Evolutionary conservation across 2,888 invertebrate genomes (phyloP), one percentile per base, ranked within the genome.

Genomic region (Amphipyra tragopoginis): DNA sequence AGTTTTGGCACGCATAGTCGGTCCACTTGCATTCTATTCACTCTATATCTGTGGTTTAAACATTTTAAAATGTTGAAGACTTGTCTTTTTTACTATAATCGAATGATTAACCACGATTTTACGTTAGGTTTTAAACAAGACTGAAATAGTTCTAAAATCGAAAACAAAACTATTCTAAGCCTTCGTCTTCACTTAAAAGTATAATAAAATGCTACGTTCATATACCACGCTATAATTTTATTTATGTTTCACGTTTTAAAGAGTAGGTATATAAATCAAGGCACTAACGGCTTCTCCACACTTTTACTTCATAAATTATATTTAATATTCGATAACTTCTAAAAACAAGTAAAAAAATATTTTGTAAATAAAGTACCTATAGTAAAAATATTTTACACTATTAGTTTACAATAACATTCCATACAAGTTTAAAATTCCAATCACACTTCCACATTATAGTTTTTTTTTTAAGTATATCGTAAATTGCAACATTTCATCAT

Each of bases 341-440:
- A 68, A 66, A 64, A 55, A 44, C 39, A 49, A 7, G 26, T 56
- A 61, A 42, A 49, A 49, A 70, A 53, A 50, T 40, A 67, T 56
- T 55, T 38, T 64, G 72, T 76, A 66, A 72, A 72, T 66, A 72
- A 43, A 52, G 36, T 70, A 75, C 56, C 13, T 61, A 62, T 34
- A 53, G 50, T 45, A 53, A 55, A 55, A 21, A 49, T 29, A 43
- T 40, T 54, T 45, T 53, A 73, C 34, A 29, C 61, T 55, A 58
- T 26, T 56, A 56, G 44, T 63, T 50, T 39, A 56, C 56, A 56
- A 44, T 49, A 15, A 39, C n/a, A 65, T 51, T 34, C 29, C 8
- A 53, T 40, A 52, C 42, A 43, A 33, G 21, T 51, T 42, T 44
- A 33, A 6, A 15, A 36, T 51, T 5, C 14, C 55, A 66, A 52